These are phyloP conservation scores for Syngnathus acus DNA, from an alignment of 2,797 vertebrate species.

Conservation along the genomic window DNA sequence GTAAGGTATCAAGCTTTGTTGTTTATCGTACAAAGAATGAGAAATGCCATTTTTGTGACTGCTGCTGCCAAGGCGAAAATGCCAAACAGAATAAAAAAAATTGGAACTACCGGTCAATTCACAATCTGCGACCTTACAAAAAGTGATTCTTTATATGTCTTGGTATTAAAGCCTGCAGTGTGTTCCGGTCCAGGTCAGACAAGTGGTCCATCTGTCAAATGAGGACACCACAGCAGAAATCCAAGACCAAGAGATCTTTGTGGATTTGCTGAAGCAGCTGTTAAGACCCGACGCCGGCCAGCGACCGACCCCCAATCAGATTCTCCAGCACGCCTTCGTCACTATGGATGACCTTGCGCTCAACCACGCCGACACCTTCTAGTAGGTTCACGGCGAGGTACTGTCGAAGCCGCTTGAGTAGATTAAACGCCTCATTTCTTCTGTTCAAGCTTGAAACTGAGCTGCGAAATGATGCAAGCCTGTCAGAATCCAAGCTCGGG, in stretches of 20 bases:
- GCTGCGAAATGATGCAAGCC: slow-evolving; percentile 9
- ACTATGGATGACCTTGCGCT: not conserved
- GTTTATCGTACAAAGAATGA: not conserved
- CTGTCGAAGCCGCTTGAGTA: not conserved
- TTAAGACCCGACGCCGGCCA: not conserved
- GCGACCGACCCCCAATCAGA: slow-evolving; percentile 1
- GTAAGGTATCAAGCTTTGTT: slow-evolving; percentile 2
- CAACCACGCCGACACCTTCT: slow-evolving; percentile 1
- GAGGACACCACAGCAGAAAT: slow-evolving; percentile 6
- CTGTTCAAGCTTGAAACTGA: slow-evolving; percentile 2
- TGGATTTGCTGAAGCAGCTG: slow-evolving; percentile 3
- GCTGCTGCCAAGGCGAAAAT: not conserved
- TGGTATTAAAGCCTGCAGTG: not conserved
- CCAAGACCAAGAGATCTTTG: not conserved
- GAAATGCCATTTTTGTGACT: not conserved
- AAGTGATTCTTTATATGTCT: not conserved
- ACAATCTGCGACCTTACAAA: not conserved
- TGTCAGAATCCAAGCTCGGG: not conserved
- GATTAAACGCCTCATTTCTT: not conserved
- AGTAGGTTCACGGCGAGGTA: not conserved
- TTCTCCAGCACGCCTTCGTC: slow-evolving; percentile 4
- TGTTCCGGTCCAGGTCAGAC: slow-evolving; percentile 4
- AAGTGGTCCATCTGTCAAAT: slow-evolving; percentile 3
- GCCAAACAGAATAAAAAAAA: not conserved
- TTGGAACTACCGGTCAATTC: not conserved